Evolutionary conservation across 2,113 vertebrate species (phyloP).

Genomic region (Probosciger aterrimus): DNA sequence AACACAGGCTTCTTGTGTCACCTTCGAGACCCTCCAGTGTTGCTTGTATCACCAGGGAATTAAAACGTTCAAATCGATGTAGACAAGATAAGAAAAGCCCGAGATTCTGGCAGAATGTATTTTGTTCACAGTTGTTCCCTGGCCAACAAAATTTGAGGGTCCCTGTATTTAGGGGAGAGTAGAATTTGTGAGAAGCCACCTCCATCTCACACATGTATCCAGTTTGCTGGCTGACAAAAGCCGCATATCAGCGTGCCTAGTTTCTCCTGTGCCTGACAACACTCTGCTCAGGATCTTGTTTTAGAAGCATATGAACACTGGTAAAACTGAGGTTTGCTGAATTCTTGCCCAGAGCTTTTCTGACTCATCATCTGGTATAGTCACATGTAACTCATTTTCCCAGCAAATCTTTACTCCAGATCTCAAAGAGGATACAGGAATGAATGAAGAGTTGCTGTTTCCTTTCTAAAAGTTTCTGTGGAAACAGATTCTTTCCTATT

Average conservation of each 20-base stretch:
- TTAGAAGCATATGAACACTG: conserved; percentile 6
- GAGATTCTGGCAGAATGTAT: neutral
- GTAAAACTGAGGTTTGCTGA: conserved; percentile 39
- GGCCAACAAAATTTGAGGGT: neutral
- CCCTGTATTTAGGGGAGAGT: neutral
- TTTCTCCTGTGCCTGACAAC: neutral
- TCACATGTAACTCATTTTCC: conserved; percentile 27
- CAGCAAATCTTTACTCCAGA: conserved; percentile 36
- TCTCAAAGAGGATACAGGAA: neutral
- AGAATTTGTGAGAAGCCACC: neutral
- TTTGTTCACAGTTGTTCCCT: neutral
- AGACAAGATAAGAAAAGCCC: conserved; percentile 11
- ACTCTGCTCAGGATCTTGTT: conserved; percentile 14
- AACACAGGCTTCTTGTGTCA: neutral
- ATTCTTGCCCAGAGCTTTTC: conserved; percentile 38
- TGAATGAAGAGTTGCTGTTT: conserved; percentile 25
- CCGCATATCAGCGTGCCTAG: neutral
- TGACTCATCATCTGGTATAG: conserved; percentile 42
- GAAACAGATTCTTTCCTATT: neutral
- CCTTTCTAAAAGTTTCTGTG: conserved; percentile 1
- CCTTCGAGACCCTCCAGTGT: neutral
- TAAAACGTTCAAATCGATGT: neutral
- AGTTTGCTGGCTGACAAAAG: conserved; percentile 23
- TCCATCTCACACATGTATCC: neutral
- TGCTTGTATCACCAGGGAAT: conserved; percentile 2